Base-by-base conservation (phyloP, 2,888 invertebrate species). In the Drosophila suboccidentalis region DNA sequence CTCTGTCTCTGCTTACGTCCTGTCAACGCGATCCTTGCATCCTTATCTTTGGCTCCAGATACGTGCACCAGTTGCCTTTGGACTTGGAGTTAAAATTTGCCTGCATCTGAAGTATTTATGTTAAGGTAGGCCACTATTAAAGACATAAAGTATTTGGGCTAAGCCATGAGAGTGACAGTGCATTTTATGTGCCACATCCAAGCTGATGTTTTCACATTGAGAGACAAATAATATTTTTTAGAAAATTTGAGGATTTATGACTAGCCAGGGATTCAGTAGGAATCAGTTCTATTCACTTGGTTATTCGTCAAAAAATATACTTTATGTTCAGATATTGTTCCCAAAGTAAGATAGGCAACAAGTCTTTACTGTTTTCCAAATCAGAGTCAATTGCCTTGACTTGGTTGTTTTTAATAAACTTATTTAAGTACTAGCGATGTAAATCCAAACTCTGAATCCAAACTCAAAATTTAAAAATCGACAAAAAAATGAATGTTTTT, bases 81-180 rank as follows among this genome's bases (percentile, higher is more conserved):
- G 26, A 26, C 5, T 54, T 29, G 15, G 8, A 15, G 8, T 17
- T 41, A 8, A 19, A 22, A 44, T 19, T 32, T 54, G 41, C 49
- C 54, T 74, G 78, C n/a, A 22, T 43, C 36, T 80, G 87, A 86
- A 68, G 65, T 75, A 59, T 88, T 83, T 83, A 83, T 86, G 87
- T 55, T 61, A 63, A 70, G 71, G 69, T 71, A 74, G 67, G 47
- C 60, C 55, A 39, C 44, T 62, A 57, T 66, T 62, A 64, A 73
- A 58, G 38, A 5, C 68, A 65, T 65, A 50, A 69, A 69, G 26
- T 38, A 29, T 39, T 55, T 34, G 17, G 13, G 5, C 15, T 34
- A 11, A 6, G 39, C 17, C 22, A 32, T 44, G 54, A 19, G 15
- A 49, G 41, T 47, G 34, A 38, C 57, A 54, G 10, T 2, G 19